Conservation (phyloP, 2,113 vertebrate genomes). For the Tupaia tana region DNA sequence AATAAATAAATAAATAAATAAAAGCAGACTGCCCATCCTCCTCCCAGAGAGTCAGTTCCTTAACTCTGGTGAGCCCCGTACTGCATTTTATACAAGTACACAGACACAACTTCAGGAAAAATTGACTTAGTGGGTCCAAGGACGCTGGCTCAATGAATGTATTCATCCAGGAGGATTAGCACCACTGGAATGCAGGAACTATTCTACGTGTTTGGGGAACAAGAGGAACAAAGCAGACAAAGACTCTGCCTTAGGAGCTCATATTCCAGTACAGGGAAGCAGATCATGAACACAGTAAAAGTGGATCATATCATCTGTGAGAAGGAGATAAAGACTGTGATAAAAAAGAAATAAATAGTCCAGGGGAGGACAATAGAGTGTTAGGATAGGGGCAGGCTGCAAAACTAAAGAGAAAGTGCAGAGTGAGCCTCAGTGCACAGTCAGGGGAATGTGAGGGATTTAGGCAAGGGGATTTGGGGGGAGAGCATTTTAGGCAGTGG, state of each 20-base stretch:
- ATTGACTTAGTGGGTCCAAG: not conserved
- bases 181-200: not conserved
- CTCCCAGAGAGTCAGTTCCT: not conserved
- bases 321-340: not conserved
- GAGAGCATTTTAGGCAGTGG: not conserved
- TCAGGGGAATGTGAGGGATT: not conserved
- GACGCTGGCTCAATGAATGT: not conserved
- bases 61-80: not conserved
- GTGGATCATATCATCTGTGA: not conserved
- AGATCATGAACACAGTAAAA: not conserved
- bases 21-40: not conserved
- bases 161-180: not conserved
- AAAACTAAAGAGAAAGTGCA: not conserved
- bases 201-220: not conserved
- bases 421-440: not conserved
- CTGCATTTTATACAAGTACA: not conserved
- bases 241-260: not conserved
- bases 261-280: not conserved
- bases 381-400: not conserved
- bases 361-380: not conserved
- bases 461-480: not conserved
- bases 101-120: not conserved
- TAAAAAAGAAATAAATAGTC: not conserved
- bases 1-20: too few species aligned
- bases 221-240: not conserved